Conservation (phyloP, 2,888 invertebrate species). For the Hydroisotoma schaefferi region DNA sequence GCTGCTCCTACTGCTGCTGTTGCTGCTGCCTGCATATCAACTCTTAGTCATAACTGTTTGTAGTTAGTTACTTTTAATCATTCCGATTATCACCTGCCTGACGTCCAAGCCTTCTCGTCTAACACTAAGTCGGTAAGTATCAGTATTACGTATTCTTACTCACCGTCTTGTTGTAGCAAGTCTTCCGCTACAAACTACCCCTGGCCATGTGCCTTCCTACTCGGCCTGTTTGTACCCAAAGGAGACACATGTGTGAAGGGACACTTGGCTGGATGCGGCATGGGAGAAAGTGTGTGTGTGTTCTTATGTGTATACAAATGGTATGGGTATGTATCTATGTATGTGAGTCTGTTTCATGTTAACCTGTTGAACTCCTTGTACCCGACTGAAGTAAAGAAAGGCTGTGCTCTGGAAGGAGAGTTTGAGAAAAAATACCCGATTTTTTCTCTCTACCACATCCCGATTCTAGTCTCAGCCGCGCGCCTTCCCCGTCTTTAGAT, state of each 20-base stretch:
- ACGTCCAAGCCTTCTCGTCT: too few relatives aligned
- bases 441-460: constrained; percentile 4
- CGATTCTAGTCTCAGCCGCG: neutral
- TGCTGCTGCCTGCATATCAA: too few relatives aligned
- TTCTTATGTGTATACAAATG: too few relatives aligned
- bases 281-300: constrained; percentile 26
- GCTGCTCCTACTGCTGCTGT: neutral
- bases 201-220: neutral
- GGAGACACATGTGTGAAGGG: neutral
- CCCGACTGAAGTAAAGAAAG: constrained; percentile 37
- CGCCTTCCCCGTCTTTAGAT: neutral
- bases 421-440: neutral
- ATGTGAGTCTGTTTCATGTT: constrained; percentile 35
- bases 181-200: neutral
- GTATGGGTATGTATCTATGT: too few relatives aligned
- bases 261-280: constrained; percentile 15
- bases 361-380: constrained; percentile 47
- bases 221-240: too few relatives aligned
- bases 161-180: neutral
- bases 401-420: neutral
- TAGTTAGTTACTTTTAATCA: too few relatives aligned
- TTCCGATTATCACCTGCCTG: too few relatives aligned
- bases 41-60: too few relatives aligned
- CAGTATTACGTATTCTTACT: too few relatives aligned
- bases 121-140: too few relatives aligned